phyloP scores from a whole-genome alignment of 2,797 vertebrate species.

The Anas georgica region DNA sequence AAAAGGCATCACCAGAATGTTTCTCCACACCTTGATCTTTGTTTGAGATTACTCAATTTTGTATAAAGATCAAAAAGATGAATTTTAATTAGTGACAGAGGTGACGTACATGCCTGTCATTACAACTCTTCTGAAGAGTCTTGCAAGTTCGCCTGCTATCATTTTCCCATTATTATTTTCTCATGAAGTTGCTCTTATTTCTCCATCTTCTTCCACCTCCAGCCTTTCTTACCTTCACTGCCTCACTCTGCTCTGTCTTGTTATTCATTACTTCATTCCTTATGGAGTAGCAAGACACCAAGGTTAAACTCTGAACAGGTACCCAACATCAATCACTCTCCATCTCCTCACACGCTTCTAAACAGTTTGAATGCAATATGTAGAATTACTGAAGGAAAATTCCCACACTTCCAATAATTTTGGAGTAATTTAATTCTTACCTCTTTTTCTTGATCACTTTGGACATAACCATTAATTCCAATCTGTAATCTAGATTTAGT shows the following conservation, averaged over 20 bases:
- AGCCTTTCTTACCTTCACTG: background rate
- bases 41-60: conserved; percentile 13
- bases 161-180: background rate
- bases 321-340: background rate
- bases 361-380: background rate
- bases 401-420: background rate
- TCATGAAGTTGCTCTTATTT: conserved; percentile 3
- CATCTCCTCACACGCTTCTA: background rate
- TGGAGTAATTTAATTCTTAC: background rate
- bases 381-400: background rate
- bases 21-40: background rate
- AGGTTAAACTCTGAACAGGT: background rate
- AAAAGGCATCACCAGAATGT: conserved; percentile 2
- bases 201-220: background rate
- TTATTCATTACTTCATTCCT: background rate
- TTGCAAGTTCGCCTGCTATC: background rate
- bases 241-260: background rate
- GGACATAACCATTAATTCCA: background rate
- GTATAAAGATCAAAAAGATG: conserved; percentile 17
- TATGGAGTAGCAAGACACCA: background rate
- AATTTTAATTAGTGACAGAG: conserved; percentile 20
- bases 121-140: background rate
- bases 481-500: background rate
- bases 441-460: background rate
- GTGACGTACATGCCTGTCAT: background rate